These are phyloP conservation scores for Melanotaenia trifasciata DNA, from an alignment of 2,797 vertebrate genomes.

Conservation along the genomic window DNA sequence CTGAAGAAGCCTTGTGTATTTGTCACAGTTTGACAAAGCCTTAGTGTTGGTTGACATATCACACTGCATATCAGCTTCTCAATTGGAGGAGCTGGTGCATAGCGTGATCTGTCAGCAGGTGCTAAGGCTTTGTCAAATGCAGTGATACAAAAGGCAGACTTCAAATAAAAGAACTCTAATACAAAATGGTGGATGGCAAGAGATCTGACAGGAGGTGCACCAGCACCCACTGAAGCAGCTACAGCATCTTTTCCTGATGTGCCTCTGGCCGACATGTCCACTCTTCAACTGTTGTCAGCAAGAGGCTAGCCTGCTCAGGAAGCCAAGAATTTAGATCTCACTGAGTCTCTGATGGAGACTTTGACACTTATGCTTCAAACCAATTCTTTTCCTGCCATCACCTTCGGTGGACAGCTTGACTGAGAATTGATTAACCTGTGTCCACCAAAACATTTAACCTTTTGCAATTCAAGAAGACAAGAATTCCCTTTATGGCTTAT, in stretches of 20 bases:
- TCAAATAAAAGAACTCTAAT: conserved; percentile 68
- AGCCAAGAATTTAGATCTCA: conserved; percentile 42
- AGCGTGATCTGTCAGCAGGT: conserved; percentile 78
- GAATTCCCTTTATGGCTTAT: not conserved
- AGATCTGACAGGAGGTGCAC: conserved; percentile 70
- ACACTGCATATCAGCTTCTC: conserved; percentile 73
- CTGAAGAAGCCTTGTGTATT: conserved; percentile 29
- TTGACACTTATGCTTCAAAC: conserved; percentile 33
- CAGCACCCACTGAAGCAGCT: conserved; percentile 60
- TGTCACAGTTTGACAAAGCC: conserved; percentile 71
- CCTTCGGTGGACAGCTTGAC: conserved; percentile 27
- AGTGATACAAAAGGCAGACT: conserved; percentile 68
- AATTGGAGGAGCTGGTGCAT: conserved; percentile 74
- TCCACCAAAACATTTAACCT: conserved; percentile 28
- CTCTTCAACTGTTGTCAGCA: conserved; percentile 71
- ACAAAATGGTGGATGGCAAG: conserved; percentile 72
- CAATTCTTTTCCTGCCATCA: conserved; percentile 23
- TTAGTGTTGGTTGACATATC: conserved; percentile 72
- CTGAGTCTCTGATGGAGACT: conserved; percentile 28
- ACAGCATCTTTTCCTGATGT: conserved; percentile 56
- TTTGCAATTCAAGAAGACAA: conserved; percentile 15
- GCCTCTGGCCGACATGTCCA: conserved; percentile 56
- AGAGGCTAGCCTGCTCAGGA: conserved; percentile 38
- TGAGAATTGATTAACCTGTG: conserved; percentile 34
- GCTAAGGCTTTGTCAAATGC: conserved; percentile 77